A percentile compares a stretch with the other conserved stretches of the same genome.
phyloP scores from a whole-genome alignment of 2,113 vertebrate genomes.

The Genyomyrus donnyi region DNA sequence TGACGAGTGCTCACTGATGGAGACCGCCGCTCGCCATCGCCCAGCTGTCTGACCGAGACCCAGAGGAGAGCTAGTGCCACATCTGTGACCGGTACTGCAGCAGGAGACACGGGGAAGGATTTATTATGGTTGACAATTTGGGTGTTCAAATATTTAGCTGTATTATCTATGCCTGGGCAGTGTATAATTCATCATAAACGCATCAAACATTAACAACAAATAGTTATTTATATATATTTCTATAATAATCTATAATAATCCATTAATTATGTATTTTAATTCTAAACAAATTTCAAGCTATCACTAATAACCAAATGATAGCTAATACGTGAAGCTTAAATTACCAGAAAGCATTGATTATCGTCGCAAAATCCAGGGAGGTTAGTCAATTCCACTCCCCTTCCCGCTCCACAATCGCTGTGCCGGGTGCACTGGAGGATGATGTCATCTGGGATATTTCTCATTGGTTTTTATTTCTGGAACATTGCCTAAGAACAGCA shows the following conservation, averaged over 20 bases:
- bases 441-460: slow-evolving; percentile 15
- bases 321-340: neutral
- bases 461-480: slow-evolving; percentile 19
- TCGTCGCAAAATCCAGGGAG: neutral
- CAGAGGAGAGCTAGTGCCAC: neutral
- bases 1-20: neutral
- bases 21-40: neutral
- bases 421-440: neutral
- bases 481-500: neutral
- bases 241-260: neutral
- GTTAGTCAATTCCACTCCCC: neutral
- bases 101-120: neutral
- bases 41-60: neutral
- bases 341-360: neutral
- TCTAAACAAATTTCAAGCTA: neutral
- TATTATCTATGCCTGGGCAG: neutral
- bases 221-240: neutral
- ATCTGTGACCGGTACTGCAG: neutral
- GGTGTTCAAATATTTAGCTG: neutral
- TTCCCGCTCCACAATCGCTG: neutral
- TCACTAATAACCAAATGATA: neutral
- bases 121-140: neutral
- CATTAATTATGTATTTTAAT: neutral
- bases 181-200: neutral
- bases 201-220: neutral